Evolutionary conservation across 2,888 invertebrate genomes (phyloP).

Genomic region (Griposia aprilina): DNA sequence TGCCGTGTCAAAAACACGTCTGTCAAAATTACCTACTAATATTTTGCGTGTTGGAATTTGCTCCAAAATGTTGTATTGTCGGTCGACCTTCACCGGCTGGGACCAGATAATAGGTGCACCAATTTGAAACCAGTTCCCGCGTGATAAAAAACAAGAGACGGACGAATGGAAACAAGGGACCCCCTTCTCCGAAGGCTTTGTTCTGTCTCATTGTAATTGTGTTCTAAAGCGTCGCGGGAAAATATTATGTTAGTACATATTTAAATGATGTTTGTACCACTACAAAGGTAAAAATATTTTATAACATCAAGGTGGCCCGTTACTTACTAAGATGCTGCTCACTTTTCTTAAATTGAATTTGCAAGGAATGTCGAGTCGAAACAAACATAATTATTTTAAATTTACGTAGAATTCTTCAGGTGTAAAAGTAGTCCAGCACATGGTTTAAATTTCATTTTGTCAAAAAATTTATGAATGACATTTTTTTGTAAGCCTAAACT

Average conservation of each 20-base stretch:
- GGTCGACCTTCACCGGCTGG: constrained; percentile 86
- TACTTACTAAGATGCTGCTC: background rate
- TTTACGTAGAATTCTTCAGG: background rate
- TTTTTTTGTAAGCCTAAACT: background rate
- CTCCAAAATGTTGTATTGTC: constrained; percentile 85
- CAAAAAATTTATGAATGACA: background rate
- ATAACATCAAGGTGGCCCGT: no score
- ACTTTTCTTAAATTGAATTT: background rate
- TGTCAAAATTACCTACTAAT: constrained; percentile 77
- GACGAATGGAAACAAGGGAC: constrained; percentile 83
- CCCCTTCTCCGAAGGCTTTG: constrained; percentile 79
- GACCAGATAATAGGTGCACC: constrained; percentile 89
- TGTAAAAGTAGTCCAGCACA: background rate
- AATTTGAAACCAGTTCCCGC: constrained; percentile 88
- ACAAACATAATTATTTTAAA: background rate
- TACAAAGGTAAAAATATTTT: background rate
- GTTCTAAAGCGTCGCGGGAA: constrained; percentile 57
- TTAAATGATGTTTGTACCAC: constrained; percentile 7
- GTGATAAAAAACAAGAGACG: constrained; percentile 81
- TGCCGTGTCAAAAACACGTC: constrained; percentile 68
- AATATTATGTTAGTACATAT: constrained; percentile 40
- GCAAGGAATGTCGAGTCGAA: background rate
- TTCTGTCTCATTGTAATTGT: constrained; percentile 75
- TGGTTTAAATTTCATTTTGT: background rate
- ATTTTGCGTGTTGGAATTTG: constrained; percentile 90